Evolutionary conservation across 2,888 invertebrate species (phyloP).

Genomic region (Ornithoptera priamus): DNA sequence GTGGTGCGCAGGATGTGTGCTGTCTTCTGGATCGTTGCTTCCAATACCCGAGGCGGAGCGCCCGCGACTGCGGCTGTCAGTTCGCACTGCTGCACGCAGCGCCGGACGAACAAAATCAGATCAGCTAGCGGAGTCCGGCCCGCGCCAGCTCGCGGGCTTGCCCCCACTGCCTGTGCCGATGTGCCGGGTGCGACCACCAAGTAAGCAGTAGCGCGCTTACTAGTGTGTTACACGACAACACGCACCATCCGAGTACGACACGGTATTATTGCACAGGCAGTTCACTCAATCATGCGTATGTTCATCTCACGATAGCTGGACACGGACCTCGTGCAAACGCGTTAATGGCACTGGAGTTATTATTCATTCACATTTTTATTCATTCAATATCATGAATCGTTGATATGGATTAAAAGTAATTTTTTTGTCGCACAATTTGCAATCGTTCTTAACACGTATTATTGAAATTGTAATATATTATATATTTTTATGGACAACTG

Average conservation of each 20-base stretch:
- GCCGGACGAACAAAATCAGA: conserved; percentile 80
- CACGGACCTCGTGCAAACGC: background rate
- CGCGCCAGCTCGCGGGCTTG: conserved; percentile 74
- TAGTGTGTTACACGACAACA: conserved; percentile 37
- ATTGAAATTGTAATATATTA: background rate
- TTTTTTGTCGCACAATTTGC: background rate
- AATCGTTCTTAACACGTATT: background rate
- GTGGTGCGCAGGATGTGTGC: conserved; percentile 87
- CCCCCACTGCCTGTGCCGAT: conserved; percentile 73
- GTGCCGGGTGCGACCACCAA: conserved; percentile 75
- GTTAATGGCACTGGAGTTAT: conserved; percentile 3
- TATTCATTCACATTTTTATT: background rate
- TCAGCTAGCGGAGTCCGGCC: conserved; percentile 80
- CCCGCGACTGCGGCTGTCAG: conserved; percentile 94
- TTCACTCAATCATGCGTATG: conserved; percentile 32
- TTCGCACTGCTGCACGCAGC: conserved; percentile 93
- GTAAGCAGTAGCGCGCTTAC: conserved; percentile 70
- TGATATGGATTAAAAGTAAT: background rate
- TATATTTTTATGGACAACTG: background rate
- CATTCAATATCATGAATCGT: background rate
- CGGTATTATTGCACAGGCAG: conserved; percentile 38
- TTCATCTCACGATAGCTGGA: background rate
- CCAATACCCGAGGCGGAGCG: conserved; percentile 88
- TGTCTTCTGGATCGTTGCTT: conserved; percentile 94
- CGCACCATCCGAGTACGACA: conserved; percentile 34